Evolutionary conservation across 2,797 vertebrate genomes (phyloP).

Genomic region (Rousettus madagascariensis): DNA sequence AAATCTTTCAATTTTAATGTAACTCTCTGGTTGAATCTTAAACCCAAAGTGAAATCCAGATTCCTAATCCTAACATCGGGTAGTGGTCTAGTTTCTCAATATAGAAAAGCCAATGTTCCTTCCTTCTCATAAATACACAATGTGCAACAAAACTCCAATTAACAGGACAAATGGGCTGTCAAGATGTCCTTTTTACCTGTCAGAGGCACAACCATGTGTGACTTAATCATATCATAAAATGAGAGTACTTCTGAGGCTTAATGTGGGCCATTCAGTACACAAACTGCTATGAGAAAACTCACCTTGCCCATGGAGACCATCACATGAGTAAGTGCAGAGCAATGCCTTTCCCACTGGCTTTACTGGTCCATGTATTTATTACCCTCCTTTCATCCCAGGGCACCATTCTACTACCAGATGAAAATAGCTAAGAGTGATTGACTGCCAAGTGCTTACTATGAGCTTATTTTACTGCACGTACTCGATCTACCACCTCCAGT

Average conservation of each 20-base stretch:
- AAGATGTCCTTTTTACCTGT: not conserved
- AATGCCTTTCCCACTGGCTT: not conserved
- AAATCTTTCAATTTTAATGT: not conserved
- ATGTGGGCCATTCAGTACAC: not conserved
- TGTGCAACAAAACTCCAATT: not conserved
- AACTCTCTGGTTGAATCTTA: not conserved
- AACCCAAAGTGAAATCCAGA: not conserved
- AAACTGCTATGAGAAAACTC: not conserved
- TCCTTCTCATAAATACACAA: not conserved
- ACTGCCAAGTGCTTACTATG: not conserved
- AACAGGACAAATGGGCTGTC: not conserved
- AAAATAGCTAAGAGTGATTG: not conserved
- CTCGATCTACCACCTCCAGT: not conserved
- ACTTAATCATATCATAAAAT: not conserved
- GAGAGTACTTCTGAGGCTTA: not conserved
- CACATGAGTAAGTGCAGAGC: not conserved
- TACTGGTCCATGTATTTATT: fast-evolving
- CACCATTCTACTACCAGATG: not conserved
- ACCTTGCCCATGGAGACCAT: not conserved
- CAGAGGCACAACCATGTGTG: not conserved
- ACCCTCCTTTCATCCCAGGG: not conserved
- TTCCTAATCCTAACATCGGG: not conserved
- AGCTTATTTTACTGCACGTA: fast-evolving
- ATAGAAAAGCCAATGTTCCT: not conserved
- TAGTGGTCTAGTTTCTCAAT: not conserved